phyloP scores from a whole-genome alignment of 2,797 vertebrate species.

The Cetoscarus ocellatus region DNA sequence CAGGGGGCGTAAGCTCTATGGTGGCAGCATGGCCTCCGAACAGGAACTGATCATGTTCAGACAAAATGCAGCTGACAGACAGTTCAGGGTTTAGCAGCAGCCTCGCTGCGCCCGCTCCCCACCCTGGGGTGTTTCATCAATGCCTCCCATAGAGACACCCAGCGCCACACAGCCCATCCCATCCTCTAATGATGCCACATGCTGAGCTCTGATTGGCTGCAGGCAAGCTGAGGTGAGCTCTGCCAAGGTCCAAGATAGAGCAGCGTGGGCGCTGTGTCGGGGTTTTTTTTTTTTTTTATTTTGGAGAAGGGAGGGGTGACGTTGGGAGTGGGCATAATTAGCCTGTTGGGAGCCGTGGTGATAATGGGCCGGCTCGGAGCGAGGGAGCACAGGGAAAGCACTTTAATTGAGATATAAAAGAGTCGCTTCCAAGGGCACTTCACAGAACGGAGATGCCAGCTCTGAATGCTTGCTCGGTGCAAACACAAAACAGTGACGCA shows the following conservation, averaged over 20 bases:
- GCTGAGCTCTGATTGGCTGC: slow-evolving; percentile 71
- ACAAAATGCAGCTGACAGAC: slow-evolving; percentile 70
- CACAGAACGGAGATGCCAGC: slow-evolving; percentile 71
- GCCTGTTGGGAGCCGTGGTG: slow-evolving; percentile 82
- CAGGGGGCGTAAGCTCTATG: slow-evolving; percentile 27
- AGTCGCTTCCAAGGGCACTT: slow-evolving; percentile 82
- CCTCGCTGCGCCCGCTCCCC: slow-evolving; percentile 62
- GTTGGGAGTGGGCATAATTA: slow-evolving; percentile 80
- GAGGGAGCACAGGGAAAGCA: slow-evolving; percentile 77
- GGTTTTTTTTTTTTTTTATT: slow-evolving; percentile 6
- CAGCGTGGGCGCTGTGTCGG: slow-evolving; percentile 56
- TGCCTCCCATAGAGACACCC: slow-evolving; percentile 65
- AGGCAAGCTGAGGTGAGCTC: slow-evolving; percentile 69
- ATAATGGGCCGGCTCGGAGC: slow-evolving; percentile 79
- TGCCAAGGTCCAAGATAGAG: slow-evolving; percentile 70
- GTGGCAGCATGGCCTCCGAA: slow-evolving; percentile 43
- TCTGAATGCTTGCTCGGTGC: slow-evolving; percentile 67
- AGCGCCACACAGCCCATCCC: slow-evolving; percentile 58
- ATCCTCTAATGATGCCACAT: slow-evolving; percentile 60
- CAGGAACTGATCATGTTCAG: slow-evolving; percentile 68
- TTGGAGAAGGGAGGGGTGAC: slow-evolving; percentile 27
- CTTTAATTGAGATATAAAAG: slow-evolving; percentile 86
- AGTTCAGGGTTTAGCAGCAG: slow-evolving; percentile 72
- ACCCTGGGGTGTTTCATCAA: slow-evolving; percentile 73
- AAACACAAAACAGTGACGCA: slow-evolving; percentile 68